Percentiles rank a stretch among this genome's conserved stretches.
These are phyloP conservation scores for Vanessa atalanta DNA, from an alignment of 1,140 invertebrate species.

Conservation along the genomic window DNA sequence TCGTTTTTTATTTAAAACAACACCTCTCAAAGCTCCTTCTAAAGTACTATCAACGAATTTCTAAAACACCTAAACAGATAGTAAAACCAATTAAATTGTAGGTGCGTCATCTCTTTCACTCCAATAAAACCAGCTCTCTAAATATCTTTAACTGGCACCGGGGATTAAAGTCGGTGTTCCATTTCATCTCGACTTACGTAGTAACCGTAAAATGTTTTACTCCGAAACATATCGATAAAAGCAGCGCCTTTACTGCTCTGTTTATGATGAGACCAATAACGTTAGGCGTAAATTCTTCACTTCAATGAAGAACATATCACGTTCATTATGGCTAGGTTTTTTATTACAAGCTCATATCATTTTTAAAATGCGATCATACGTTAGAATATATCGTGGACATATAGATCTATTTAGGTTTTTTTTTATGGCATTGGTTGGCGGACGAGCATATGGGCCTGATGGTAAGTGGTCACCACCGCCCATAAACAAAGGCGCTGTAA, in stretches of 20 bases:
- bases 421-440: too few species aligned
- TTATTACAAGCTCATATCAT: background rate
- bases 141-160: constrained; percentile 19
- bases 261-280: constrained; percentile 50
- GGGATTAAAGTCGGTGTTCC: constrained; percentile 20
- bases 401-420: too few species aligned
- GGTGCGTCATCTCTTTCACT: background rate
- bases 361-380: background rate
- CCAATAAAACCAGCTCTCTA: background rate
- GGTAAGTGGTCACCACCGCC: too few species aligned
- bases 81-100: background rate
- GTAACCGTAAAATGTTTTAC: constrained; percentile 41
- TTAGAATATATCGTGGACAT: background rate
- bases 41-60: too few species aligned
- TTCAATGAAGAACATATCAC: constrained; percentile 5
- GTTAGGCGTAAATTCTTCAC: constrained; percentile 29
- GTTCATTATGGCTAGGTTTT: background rate
- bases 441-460: too few species aligned
- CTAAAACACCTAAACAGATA: too few species aligned
- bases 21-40: too few species aligned
- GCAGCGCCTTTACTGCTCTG: constrained; percentile 44
- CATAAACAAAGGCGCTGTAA: too few species aligned
- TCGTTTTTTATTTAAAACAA: too few species aligned
- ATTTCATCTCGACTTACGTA: constrained; percentile 9
- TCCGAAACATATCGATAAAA: constrained; percentile 50